Evolutionary conservation across 2,888 invertebrate genomes (phyloP).

Genomic region (Erebia palarica): DNA sequence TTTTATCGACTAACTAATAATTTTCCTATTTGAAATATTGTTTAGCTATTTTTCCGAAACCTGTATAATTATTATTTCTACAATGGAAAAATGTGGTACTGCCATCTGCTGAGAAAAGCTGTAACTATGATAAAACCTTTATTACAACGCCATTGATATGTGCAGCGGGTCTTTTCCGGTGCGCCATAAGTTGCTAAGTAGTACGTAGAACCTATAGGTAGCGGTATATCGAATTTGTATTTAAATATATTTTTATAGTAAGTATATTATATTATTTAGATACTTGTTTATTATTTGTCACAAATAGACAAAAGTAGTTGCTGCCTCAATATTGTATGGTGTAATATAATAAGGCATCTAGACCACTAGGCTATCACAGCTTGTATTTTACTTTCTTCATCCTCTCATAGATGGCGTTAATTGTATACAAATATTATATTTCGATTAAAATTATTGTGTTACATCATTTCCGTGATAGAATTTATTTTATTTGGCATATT

Average conservation of each 20-base stretch:
- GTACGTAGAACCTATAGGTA: not conserved
- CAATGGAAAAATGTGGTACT: not conserved
- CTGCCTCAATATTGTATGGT: no score
- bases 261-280: no score
- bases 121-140: not conserved
- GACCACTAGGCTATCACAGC: no score
- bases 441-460: not conserved
- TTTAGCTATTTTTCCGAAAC: no score
- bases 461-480: not conserved
- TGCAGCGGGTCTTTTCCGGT: no score
- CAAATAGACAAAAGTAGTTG: no score
- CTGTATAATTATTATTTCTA: not conserved
- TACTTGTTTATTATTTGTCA: no score
- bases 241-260: not conserved
- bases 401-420: slow-evolving; percentile 11
- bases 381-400: not conserved
- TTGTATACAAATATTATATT: not conserved
- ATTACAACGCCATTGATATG: not conserved
- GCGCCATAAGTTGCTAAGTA: not conserved
- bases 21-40: no score
- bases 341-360: no score
- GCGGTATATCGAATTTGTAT: not conserved
- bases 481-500: not conserved
- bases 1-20: no score
- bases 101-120: not conserved